Base-by-base conservation (phyloP, 2,888 invertebrate genomes). In the Drosophila stalkeri region DNA sequence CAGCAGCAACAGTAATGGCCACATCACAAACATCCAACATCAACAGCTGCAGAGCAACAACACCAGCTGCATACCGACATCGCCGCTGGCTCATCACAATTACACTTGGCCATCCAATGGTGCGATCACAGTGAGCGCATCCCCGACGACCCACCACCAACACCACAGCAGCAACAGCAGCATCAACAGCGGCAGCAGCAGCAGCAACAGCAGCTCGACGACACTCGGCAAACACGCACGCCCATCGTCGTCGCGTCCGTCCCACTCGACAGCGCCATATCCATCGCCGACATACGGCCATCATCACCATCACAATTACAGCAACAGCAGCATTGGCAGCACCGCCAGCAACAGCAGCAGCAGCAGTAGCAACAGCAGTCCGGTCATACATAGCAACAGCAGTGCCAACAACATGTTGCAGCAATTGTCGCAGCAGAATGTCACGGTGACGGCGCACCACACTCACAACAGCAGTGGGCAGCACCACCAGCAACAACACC, bases 181-280 rank as follows among this genome's bases (percentile, higher is more conserved):
- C 68, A 16, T 14, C 67, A 51, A 55, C 82, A 67, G 47, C 56
- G 57, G 41, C 37, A 47, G 33, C 56, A 37, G 33, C 56, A 37
- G 7, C 70, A 20, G 23, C 70, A 49, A 54, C 78, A 70, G 46
- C 62, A 64, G 31, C 43, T 85, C 91, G 80, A 83, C 91, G 62
- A 93, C 94, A 65, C 94, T 94, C 55, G 94, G 95, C 93, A 96
- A 96, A 93, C 96, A 96, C 92, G 94, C 96, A 93, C 95, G 96
- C 92, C 94, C 96, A 90, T 94, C 96, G 73, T 94, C 94, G 77
- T 93, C 94, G 71, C 96, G 96, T 93, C 94, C 96, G 92, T 94
- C 96, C 84, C 94, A 94, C 67, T 92, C 92, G 88, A 91, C 92
- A 90, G 92, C 91, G 86, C 91, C 91, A 88, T 93, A 92, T 90